A percentile compares a stretch with the other conserved stretches of the same genome.
phyloP scores from a whole-genome alignment of 2,113 vertebrate species.

The Prolemur simus region DNA sequence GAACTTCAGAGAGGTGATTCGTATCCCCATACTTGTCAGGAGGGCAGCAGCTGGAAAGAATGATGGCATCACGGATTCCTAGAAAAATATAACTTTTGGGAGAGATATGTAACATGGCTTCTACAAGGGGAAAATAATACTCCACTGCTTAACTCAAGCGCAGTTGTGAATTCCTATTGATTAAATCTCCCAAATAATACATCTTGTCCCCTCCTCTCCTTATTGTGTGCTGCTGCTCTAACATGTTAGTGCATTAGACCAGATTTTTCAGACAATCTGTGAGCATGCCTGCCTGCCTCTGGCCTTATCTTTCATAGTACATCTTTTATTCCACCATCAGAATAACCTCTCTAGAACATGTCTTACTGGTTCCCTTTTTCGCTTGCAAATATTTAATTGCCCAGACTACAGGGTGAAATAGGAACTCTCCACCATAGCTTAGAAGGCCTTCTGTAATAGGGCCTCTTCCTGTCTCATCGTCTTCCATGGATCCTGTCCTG shows the following conservation, averaged over 20 bases:
- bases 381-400: background rate
- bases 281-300: background rate
- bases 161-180: background rate
- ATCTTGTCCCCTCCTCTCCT: background rate
- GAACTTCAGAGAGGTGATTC: constrained; percentile 14
- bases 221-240: background rate
- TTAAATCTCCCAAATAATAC: background rate
- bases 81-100: constrained; percentile 49
- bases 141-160: background rate
- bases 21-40: constrained; percentile 37
- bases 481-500: background rate
- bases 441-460: background rate
- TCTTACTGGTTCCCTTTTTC: background rate
- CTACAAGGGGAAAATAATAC: background rate
- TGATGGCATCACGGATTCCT: constrained; percentile 17
- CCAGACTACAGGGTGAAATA: background rate
- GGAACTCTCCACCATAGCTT: background rate
- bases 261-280: background rate
- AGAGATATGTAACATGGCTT: background rate
- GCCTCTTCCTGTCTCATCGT: background rate
- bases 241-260: background rate
- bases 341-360: background rate
- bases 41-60: constrained; percentile 59
- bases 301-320: background rate
- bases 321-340: background rate